Conservation (phyloP, 2,113 vertebrate genomes). For the Equus przewalskii region DNA sequence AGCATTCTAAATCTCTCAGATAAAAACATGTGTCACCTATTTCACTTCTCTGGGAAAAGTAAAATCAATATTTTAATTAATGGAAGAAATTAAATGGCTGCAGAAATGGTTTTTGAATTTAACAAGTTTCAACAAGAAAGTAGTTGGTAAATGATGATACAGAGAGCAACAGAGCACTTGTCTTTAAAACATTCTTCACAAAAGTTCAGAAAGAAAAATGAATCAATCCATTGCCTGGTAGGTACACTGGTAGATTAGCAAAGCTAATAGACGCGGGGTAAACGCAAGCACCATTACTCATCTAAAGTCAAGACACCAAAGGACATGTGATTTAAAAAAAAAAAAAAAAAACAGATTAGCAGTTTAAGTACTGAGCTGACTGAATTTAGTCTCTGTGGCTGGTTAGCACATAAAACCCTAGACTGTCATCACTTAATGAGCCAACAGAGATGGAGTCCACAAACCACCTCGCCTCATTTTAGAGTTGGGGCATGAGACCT, state of each 20-base stretch:
- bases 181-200: conserved; percentile 70
- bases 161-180: conserved; percentile 14
- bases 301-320: conserved; percentile 44
- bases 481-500: neutral
- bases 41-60: conserved; percentile 69
- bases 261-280: conserved; percentile 42
- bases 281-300: conserved; percentile 32
- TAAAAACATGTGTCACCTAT: conserved; percentile 74
- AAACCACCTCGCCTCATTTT: neutral
- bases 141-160: conserved; percentile 60
- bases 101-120: conserved; percentile 70
- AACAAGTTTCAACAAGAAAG: conserved; percentile 67
- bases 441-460: neutral
- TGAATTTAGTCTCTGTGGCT: neutral
- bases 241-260: conserved; percentile 41
- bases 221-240: conserved; percentile 6
- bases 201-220: conserved; percentile 54
- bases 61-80: conserved; percentile 79
- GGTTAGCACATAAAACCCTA: neutral
- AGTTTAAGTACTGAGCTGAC: neutral
- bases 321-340: conserved; percentile 31
- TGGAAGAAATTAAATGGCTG: conserved; percentile 65
- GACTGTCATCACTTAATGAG: neutral
- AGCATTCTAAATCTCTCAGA: conserved; percentile 73
- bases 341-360: neutral